phyloP scores from a whole-genome alignment of 1,140 invertebrate species.

The Drosophila novamexicana region DNA sequence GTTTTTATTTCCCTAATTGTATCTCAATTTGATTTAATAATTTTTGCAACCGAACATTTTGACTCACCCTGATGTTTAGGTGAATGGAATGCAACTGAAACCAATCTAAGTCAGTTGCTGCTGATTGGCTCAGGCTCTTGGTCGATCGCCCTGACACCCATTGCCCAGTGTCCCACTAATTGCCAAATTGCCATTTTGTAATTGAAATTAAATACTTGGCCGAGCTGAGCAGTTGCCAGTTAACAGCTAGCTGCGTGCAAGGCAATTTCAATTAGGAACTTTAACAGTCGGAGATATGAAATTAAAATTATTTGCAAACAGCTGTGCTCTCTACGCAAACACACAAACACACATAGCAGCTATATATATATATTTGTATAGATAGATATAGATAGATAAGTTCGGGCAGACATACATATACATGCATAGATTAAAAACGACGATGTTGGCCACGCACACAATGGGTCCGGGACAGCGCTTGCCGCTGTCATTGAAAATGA shows the following conservation, averaged over 20 bases:
- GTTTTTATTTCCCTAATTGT: too few species aligned
- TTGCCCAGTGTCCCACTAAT: conserved; percentile 21
- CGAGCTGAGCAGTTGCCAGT: conserved; percentile 4
- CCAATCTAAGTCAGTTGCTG: not conserved
- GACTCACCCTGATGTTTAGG: conserved; percentile 7
- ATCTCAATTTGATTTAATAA: too few species aligned
- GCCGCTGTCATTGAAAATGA: conserved; percentile 71
- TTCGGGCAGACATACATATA: not conserved
- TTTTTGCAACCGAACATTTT: not conserved
- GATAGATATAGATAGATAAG: conserved; percentile 20
- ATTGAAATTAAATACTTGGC: conserved; percentile 78
- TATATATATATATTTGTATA: conserved; percentile 7
- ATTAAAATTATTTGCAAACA: conserved; percentile 77
- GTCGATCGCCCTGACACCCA: not conserved
- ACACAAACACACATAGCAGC: conserved; percentile 1
- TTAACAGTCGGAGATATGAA: conserved; percentile 68
- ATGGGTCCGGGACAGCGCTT: conserved; percentile 34
- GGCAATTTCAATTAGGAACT: conserved; percentile 74
- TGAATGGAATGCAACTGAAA: not conserved
- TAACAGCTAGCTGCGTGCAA: conserved; percentile 16
- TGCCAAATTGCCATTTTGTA: conserved; percentile 52
- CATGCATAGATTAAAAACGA: conserved; percentile 15
- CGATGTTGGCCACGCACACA: conserved; percentile 30
- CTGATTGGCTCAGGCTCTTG: conserved; percentile 38
- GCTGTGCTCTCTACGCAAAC: conserved; percentile 48